Base-by-base conservation (phyloP, 2,797 vertebrate species). In the Linurgus olivaceus region DNA sequence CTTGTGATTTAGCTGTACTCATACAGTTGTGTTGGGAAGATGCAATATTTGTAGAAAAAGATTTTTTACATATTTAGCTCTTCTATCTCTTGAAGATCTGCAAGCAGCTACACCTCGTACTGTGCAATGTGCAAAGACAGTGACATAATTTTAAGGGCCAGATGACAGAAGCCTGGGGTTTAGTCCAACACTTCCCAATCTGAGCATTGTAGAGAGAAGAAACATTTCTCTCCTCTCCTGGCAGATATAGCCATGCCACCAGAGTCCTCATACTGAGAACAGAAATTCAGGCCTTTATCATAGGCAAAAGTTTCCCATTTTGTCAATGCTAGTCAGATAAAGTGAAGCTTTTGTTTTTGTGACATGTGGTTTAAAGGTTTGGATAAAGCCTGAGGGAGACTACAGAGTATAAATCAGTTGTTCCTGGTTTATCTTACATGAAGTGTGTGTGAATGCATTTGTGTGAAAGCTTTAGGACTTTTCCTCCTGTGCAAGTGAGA, bases 191-290 rank as follows among this genome's bases (percentile, higher is more conserved):
- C 6, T 28, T 48, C 8, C 13, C 17, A 31, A 5, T 13, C 13
- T 42, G 57, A 76, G 38, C 0, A 0, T 44, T 58, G 12, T 24
- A 51, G 35, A 44, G 38, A 79, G 55, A 65, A 73, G 29, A 15
- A 13, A 2, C 21, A 25, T n/a, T 82, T 63, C 62, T 44, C 35
- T 40, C 37, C 13, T 3, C 31, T 65, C 9, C 26, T n/a, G 31
- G 24, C 10, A 73, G 35, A 33, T 1, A 2, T 2, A 76, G 11
- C 11, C 1, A 0, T 8, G 28, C 48, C 37, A 79, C 20, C 31
- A 63, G 38, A 63, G 62, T 40, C 28, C 20, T 75, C 55, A 45
- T 4, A 19, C 8, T 59, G 37, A 77, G 57, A 59, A 31, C 6
- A 74, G 61, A 82, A 85, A 63, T 63, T 67, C 44, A 40, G 50